Base-by-base conservation (phyloP, 2,888 invertebrate species). In the Zonitis immaculata region DNA sequence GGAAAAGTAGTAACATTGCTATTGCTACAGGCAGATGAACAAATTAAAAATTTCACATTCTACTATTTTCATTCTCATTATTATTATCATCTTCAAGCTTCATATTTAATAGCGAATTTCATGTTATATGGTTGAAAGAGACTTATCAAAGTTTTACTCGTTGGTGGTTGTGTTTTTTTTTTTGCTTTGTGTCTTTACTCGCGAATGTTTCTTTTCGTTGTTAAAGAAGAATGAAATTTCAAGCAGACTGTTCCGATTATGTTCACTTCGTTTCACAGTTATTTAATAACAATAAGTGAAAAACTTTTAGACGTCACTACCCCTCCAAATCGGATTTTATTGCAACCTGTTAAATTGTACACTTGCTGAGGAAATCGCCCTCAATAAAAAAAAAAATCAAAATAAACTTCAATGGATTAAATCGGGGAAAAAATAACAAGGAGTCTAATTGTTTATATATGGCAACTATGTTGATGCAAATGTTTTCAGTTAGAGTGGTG, bases 221-320 rank as follows among this genome's bases (percentile, higher is more conserved):
- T n/a, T 9, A 9, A 35, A 18, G 18, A 18, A 11, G 16, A 35
- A 16, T 8, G 35, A 59, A 61, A 64, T 62, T 62, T 59, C 53
- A 53, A 62, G 57, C 65, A 66, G 68, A 66, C 68, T 66, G 66
- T 61, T 62, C 62, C 65, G 62, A 70, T 72, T 71, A 73, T 60
- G 50, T 66, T 54, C 69, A 65, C 68, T 64, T 67, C 70, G 71
- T 64, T 70, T 70, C 70, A 71, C 71, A 69, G 67, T 70, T 70
- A 72, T 73, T 72, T 72, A 73, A 72, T 73, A 73, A 71, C 68
- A 71, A 67, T 68, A 65, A 58, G 55, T 63, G 64, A 63, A 66
- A 62, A 64, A 66, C 62, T 64, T 58, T 43, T 49, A 62, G 60
- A 54, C 63, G 57, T n/a, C n/a, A n/a, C n/a, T n/a, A 63, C 18